These are phyloP conservation scores for Aplodontia rufa DNA, from an alignment of 2,113 vertebrate genomes.

Conservation along the genomic window DNA sequence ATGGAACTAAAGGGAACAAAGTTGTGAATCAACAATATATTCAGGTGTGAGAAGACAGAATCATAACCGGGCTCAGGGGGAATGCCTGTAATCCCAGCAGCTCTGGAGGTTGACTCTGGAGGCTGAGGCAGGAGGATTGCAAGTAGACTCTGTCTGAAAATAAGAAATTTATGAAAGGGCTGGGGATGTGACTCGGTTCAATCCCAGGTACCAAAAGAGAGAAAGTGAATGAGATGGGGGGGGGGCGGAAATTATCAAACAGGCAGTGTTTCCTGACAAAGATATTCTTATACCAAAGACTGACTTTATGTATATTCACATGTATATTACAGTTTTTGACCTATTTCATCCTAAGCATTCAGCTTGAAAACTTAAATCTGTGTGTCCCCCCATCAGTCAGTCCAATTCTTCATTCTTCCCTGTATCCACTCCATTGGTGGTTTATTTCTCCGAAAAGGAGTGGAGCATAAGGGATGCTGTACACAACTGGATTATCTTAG, in stretches of 20 bases:
- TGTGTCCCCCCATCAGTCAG: not conserved
- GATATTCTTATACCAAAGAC: not conserved
- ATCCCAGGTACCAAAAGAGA: too few relatives aligned
- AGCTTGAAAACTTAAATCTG: constrained; percentile 11
- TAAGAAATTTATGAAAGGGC: too few relatives aligned
- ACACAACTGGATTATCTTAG: not conserved
- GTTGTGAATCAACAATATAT: not conserved
- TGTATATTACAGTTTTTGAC: not conserved
- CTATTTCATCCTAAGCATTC: constrained; percentile 2
- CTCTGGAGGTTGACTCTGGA: too few relatives aligned
- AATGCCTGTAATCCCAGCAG: too few relatives aligned
- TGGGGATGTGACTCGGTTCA: too few relatives aligned
- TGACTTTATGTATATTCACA: constrained; percentile 1
- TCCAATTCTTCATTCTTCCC: constrained; percentile 1
- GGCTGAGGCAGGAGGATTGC: too few relatives aligned
- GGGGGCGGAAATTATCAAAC: too few relatives aligned
- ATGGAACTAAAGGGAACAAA: not conserved
- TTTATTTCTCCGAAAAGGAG: constrained; percentile 13
- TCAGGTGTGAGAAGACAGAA: not conserved
- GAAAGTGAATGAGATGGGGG: too few relatives aligned
- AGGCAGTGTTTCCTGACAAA: not conserved
- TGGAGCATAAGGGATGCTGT: not conserved
- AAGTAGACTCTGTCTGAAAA: too few relatives aligned
- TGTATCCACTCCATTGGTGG: not conserved
- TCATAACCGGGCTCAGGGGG: too few relatives aligned